Evolutionary conservation across 2,113 vertebrate species (phyloP).

Genomic region (Agelaius phoeniceus): DNA sequence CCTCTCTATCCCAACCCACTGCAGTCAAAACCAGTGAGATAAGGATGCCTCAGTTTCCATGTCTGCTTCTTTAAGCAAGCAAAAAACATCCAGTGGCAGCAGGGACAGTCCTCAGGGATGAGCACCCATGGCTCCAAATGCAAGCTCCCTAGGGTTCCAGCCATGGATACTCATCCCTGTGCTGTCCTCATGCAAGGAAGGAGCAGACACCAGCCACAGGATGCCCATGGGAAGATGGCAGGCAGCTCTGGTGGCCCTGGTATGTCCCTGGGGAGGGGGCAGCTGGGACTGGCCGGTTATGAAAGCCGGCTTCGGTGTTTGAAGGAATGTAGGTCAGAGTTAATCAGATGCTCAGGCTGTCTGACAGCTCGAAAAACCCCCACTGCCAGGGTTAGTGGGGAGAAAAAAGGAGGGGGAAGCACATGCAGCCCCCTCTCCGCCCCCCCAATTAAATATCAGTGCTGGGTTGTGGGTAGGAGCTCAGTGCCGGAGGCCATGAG

Average conservation of each 20-base stretch:
- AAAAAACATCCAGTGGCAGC: background rate
- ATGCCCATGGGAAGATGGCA: background rate
- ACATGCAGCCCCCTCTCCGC: background rate
- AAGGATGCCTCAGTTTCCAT: background rate
- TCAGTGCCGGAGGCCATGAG: background rate
- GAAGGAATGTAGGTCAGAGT: slow-evolving; percentile 68
- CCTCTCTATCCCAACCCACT: background rate
- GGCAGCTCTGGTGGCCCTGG: background rate
- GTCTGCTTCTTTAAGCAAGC: background rate
- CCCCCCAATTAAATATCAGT: background rate
- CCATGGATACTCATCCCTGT: background rate
- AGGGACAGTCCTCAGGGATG: background rate
- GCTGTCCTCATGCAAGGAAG: background rate
- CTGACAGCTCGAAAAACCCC: slow-evolving; percentile 57
- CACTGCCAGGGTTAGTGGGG: background rate
- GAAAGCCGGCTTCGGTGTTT: slow-evolving; percentile 31
- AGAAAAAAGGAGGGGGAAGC: background rate
- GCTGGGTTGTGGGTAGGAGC: background rate
- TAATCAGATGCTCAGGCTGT: slow-evolving; percentile 62
- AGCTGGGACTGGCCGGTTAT: background rate
- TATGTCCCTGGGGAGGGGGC: background rate
- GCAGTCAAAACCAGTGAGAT: background rate
- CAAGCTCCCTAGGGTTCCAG: background rate
- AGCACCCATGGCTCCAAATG: background rate
- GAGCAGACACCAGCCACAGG: background rate